Evolutionary conservation across 2,113 vertebrate genomes (phyloP), one percentile per base, ranked within the genome.

Genomic region (Penelope pileata): DNA sequence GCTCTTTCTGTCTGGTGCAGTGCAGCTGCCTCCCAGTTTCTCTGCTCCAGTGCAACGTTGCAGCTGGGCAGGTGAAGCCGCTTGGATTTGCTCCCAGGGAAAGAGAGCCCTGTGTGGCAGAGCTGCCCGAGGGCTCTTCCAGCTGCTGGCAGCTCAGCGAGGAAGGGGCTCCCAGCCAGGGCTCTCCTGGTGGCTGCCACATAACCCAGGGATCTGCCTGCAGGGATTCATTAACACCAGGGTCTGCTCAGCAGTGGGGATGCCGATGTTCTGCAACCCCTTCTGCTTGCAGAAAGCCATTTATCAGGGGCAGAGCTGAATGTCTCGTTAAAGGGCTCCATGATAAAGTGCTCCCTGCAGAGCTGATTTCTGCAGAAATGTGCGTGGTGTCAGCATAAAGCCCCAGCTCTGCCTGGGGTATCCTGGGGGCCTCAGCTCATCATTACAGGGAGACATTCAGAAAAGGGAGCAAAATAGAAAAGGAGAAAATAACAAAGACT

Each of bases 281-380:
- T 43, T 6, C 79, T 77, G 70, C 67, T 94, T 2, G 0, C 2
- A 3, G 42, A 19, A 73, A 94, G 56, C 42, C 34, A 3, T 78
- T 70, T 74, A 62, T 76, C 82, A 85, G 74, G 72, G 59, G 68
- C 54, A 17, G 64, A 62, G 84, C 48, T n/a, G 91, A 93, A 54
- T 0, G 1, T 18, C 62, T 87, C 53, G 13, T 82, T 75, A 72
- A 87, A 82, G 23, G 62, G 23, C 58, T 53, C 36, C 62, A 32
- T 78, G 69, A 79, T 43, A n/a, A 87, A 85, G 78, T 0, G 1
- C 74, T 58, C 34, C 76, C 76, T 43, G 62, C 51, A 26, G 56
- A 75, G 72, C 29, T 43, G 30, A 13, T 84, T 84, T 59, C 76
- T 75, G 69, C 80, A 75, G 86, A 86, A 93, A 86, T 27, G 56